Evolutionary conservation across 2,888 invertebrate genomes (phyloP).

Genomic region (Lepetodrilus schrolli): DNA sequence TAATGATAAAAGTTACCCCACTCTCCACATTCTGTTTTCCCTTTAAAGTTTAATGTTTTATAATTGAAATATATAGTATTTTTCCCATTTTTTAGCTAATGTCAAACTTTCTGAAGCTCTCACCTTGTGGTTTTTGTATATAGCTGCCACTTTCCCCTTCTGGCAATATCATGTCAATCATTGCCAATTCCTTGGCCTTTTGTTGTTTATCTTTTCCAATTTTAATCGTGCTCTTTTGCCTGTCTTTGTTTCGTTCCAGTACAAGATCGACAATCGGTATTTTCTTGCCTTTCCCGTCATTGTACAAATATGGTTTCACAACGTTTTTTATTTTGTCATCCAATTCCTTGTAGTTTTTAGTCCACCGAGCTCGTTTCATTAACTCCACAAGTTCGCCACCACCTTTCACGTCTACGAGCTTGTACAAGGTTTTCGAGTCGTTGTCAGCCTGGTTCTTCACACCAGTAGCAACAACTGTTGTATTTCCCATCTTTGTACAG

Average conservation of each 20-base stretch:
- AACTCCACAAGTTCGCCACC: constrained; percentile 79
- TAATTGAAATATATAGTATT: not conserved
- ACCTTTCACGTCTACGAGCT: constrained; percentile 92
- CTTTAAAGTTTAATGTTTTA: not conserved
- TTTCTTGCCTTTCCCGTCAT: constrained; percentile 92
- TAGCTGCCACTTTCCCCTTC: constrained; percentile 1
- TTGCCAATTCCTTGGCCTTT: constrained; percentile 58
- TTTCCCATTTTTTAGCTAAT: not conserved
- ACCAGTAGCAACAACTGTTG: constrained; percentile 82
- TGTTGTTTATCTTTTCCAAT: constrained; percentile 52
- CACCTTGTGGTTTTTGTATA: constrained; percentile 5
- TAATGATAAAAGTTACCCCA: too few species aligned
- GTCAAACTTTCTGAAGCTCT: too few species aligned
- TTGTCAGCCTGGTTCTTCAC: constrained; percentile 91
- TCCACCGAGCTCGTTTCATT: constrained; percentile 69
- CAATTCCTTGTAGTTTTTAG: constrained; percentile 79
- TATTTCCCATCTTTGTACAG: constrained; percentile 58
- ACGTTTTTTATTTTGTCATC: constrained; percentile 94
- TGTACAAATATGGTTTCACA: constrained; percentile 91
- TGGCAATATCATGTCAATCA: constrained; percentile 62
- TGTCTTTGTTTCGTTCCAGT: constrained; percentile 77
- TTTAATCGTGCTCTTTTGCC: constrained; percentile 48
- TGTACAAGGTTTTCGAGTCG: constrained; percentile 80
- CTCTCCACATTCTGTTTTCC: not conserved
- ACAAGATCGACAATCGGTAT: constrained; percentile 93